A percentile compares a stretch with the other conserved stretches of the same genome.
These are phyloP conservation scores for Esox niger DNA, from an alignment of 2,113 vertebrate genomes.

Conservation along the genomic window DNA sequence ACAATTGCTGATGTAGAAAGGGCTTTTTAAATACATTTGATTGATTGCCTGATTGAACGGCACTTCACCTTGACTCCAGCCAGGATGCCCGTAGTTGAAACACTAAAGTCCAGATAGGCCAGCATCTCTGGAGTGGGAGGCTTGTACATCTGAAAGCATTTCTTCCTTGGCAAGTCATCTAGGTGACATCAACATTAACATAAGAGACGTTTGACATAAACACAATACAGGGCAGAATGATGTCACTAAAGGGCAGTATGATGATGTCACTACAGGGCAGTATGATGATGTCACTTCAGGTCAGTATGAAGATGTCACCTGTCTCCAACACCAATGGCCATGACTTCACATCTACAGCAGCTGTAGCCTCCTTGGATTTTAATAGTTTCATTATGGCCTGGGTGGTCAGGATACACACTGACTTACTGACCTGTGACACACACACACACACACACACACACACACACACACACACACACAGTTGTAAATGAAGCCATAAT, in stretches of 20 bases:
- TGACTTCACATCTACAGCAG: conserved; percentile 87
- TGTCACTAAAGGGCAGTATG: too few species aligned
- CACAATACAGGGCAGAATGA: too few species aligned
- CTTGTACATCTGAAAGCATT: conserved; percentile 73
- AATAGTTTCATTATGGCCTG: conserved; percentile 93
- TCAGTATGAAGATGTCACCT: too few species aligned
- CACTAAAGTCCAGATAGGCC: conserved; percentile 89
- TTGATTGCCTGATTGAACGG: too few species aligned
- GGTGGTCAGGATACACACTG: conserved; percentile 90
- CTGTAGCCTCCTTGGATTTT: conserved; percentile 90
- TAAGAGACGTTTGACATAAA: too few species aligned
- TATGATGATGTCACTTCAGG: too few species aligned
- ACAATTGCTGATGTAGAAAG: too few species aligned
- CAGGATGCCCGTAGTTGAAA: conserved; percentile 91
- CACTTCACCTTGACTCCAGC: conserved; percentile 55
- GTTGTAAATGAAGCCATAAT: too few species aligned
- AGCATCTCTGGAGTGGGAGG: conserved; percentile 78
- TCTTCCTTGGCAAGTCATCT: conserved; percentile 86
- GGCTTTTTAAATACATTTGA: too few species aligned
- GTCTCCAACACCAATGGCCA: conserved; percentile 95
- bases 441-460: too few species aligned
- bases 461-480: too few species aligned
- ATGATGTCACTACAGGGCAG: too few species aligned
- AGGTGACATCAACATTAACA: conserved; percentile 8
- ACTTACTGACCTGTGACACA: conserved; percentile 87